Evolutionary conservation across 2,888 invertebrate species (phyloP).

Genomic region (Gnatocerus cornutus): DNA sequence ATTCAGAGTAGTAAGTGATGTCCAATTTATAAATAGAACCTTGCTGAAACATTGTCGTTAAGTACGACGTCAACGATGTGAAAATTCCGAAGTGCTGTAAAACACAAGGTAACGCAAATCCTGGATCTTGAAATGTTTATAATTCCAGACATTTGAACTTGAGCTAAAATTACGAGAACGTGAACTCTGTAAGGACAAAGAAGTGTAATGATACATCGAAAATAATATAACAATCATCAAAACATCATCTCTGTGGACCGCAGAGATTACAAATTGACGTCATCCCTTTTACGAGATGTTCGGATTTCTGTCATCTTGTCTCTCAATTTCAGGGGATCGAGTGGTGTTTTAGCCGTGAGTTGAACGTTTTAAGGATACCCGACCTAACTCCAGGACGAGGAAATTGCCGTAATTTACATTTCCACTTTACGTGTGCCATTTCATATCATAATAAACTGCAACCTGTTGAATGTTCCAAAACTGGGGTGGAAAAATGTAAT

Average conservation of each 20-base stretch:
- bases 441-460: conserved; percentile 53
- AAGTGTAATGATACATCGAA: not conserved
- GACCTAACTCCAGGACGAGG: conserved; percentile 36
- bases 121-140: not conserved
- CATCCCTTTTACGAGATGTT: not conserved
- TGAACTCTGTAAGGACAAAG: conserved; percentile 2
- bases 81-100: not conserved
- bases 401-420: conserved; percentile 54
- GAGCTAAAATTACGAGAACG: conserved; percentile 3
- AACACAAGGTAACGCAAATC: conserved; percentile 1
- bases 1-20: no score
- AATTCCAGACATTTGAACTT: conserved; percentile 6
- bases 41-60: conserved; percentile 4
- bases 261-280: conserved; percentile 7
- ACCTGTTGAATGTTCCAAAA: conserved; percentile 51
- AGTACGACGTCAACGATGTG: not conserved
- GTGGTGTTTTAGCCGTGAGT: conserved; percentile 21
- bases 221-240: not conserved
- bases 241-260: not conserved
- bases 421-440: conserved; percentile 49
- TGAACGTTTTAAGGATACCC: conserved; percentile 29
- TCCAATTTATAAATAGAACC: not conserved
- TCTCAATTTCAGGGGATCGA: conserved; percentile 27
- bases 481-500: conserved; percentile 42
- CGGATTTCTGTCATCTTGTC: conserved; percentile 26